These are phyloP conservation scores for Florisuga fusca DNA, from an alignment of 2,797 vertebrate species.

Conservation along the genomic window DNA sequence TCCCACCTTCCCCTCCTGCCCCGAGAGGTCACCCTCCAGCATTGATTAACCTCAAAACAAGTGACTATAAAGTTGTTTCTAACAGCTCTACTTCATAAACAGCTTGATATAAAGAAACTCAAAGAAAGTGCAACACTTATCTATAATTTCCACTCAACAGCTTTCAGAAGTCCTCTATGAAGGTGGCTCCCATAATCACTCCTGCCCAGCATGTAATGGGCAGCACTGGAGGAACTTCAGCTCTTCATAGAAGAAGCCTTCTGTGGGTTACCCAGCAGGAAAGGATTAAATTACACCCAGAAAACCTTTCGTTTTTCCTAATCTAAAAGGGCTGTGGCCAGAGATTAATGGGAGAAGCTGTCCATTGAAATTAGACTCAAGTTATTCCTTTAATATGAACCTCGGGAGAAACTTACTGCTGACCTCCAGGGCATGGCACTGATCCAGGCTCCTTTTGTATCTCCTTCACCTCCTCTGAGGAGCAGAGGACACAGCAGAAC, in stretches of 20 bases:
- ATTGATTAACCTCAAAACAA: conserved; percentile 40
- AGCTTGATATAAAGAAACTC: conserved; percentile 40
- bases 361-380: background rate
- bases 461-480: background rate
- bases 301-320: background rate
- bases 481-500: background rate
- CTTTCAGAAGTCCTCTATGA: background rate
- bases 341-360: background rate
- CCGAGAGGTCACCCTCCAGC: too few relatives aligned
- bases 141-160: conserved; percentile 35
- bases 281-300: conserved; percentile 28
- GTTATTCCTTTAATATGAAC: background rate
- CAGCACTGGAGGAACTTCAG: background rate
- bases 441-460: rapidly evolving
- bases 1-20: background rate
- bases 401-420: background rate
- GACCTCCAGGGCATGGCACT: background rate
- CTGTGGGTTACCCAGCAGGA: conserved; percentile 43
- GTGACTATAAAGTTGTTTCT: conserved; percentile 10
- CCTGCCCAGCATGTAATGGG: background rate
- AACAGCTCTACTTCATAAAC: conserved; percentile 25
- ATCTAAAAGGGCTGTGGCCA: background rate
- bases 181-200: background rate
- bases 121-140: conserved; percentile 30
- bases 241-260: background rate